These are phyloP conservation scores for Eumaeus atala DNA, from an alignment of 1,140 invertebrate genomes.

Conservation along the genomic window DNA sequence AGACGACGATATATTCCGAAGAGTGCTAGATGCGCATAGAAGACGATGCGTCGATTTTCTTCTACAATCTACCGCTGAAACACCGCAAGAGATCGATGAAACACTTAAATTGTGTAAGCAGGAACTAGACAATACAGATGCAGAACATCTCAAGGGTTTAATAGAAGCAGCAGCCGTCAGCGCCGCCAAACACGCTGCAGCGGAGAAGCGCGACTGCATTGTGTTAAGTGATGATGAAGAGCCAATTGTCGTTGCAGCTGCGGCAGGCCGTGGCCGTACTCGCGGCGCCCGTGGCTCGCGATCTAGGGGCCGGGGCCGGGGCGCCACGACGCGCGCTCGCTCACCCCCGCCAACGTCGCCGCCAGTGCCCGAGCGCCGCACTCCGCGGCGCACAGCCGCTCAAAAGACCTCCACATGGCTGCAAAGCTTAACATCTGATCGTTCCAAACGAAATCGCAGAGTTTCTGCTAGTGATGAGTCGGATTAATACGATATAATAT, in stretches of 20 bases:
- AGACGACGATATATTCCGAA: conserved; percentile 52
- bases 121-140: conserved; percentile 45
- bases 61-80: conserved; percentile 54
- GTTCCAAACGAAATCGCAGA: conserved; percentile 22
- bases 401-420: conserved; percentile 32
- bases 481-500: background rate
- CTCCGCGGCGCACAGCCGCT: conserved; percentile 38
- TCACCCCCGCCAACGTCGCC: conserved; percentile 23
- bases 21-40: conserved; percentile 48
- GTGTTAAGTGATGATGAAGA: conserved; percentile 28
- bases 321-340: conserved; percentile 9
- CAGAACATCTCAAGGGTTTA: conserved; percentile 34
- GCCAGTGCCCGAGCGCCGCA: conserved; percentile 38
- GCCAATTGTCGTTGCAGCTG: conserved; percentile 17
- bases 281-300: conserved; percentile 22
- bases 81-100: conserved; percentile 48
- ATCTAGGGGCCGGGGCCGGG: conserved; percentile 18
- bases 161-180: conserved; percentile 26
- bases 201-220: conserved; percentile 24
- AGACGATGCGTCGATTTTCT: conserved; percentile 46
- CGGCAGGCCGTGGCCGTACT: conserved; percentile 21
- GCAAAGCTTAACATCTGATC: conserved; percentile 31
- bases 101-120: conserved; percentile 44
- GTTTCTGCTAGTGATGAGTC: conserved; percentile 2
- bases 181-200: conserved; percentile 21